Conservation (phyloP, 1,140 invertebrate genomes). For the Diploscapter pachys region DNA sequence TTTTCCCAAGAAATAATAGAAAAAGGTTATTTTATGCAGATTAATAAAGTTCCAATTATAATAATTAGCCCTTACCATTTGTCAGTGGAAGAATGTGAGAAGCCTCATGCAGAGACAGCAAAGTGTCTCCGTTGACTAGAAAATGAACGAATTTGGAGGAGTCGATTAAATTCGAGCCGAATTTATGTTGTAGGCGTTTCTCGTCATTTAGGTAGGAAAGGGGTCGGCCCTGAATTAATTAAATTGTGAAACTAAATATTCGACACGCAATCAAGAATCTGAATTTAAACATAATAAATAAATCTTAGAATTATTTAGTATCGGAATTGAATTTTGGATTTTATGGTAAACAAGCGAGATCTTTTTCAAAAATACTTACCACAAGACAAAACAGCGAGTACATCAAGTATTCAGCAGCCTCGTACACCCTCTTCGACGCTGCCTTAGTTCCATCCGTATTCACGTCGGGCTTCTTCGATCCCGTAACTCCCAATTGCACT, state of each 20-base stretch:
- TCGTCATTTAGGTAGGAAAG: conserved; percentile 41
- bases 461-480: conserved; percentile 73
- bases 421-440: conserved; percentile 52
- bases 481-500: conserved; percentile 93
- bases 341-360: too few relatives aligned
- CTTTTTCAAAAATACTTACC: neutral
- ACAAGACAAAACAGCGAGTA: conserved; percentile 44
- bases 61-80: conserved; percentile 4
- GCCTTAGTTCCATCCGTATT: conserved; percentile 47
- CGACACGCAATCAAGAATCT: too few relatives aligned
- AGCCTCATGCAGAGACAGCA: conserved; percentile 52
- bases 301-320: too few relatives aligned
- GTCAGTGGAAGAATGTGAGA: conserved; percentile 47
- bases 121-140: conserved; percentile 47
- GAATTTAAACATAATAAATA: too few relatives aligned
- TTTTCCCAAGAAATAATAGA: too few relatives aligned
- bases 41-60: too few relatives aligned
- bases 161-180: conserved; percentile 42
- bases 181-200: conserved; percentile 43
- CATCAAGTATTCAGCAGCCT: conserved; percentile 51
- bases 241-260: too few relatives aligned
- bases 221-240: conserved; percentile 8
- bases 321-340: too few relatives aligned
- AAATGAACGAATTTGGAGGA: conserved; percentile 53
- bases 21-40: too few relatives aligned